These are phyloP conservation scores for Ornithoptera priamus DNA, from an alignment of 2,888 invertebrate genomes.

Conservation along the genomic window DNA sequence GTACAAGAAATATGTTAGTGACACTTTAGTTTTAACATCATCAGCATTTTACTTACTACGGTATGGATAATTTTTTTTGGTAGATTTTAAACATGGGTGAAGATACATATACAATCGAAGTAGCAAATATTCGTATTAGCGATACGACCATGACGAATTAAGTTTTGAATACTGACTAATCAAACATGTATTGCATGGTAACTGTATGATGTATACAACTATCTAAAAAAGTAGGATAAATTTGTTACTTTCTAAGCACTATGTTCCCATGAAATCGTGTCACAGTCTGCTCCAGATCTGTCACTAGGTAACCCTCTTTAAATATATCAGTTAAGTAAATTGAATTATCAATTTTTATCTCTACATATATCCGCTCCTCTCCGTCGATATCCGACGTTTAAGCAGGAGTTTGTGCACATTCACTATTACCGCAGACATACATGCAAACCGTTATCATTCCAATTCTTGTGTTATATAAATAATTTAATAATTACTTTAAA, in stretches of 20 bases:
- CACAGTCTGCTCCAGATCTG: slow-evolving; percentile 20
- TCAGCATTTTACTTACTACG: too few species aligned
- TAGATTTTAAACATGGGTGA: background rate
- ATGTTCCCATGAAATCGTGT: slow-evolving; percentile 25
- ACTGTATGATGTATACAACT: background rate
- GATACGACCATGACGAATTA: background rate
- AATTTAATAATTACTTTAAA: slow-evolving; percentile 1
- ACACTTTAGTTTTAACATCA: too few species aligned
- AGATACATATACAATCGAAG: background rate
- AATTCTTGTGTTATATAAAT: slow-evolving; percentile 15
- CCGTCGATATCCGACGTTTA: background rate
- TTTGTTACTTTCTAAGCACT: background rate
- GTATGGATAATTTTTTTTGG: too few species aligned
- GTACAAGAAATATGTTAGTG: too few species aligned
- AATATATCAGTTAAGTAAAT: slow-evolving; percentile 2
- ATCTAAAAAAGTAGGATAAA: background rate
- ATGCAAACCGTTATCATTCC: slow-evolving; percentile 3
- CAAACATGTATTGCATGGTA: background rate
- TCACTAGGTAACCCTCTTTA: slow-evolving; percentile 2
- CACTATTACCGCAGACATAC: slow-evolving; percentile 9
- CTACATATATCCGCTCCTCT: slow-evolving; percentile 6
- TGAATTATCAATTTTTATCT: slow-evolving; percentile 24
- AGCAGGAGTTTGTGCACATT: slow-evolving; percentile 3
- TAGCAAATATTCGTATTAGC: background rate
- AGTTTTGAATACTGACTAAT: background rate